Evolutionary conservation across 2,113 vertebrate genomes (phyloP).

Genomic region (Anolis carolinensis): DNA sequence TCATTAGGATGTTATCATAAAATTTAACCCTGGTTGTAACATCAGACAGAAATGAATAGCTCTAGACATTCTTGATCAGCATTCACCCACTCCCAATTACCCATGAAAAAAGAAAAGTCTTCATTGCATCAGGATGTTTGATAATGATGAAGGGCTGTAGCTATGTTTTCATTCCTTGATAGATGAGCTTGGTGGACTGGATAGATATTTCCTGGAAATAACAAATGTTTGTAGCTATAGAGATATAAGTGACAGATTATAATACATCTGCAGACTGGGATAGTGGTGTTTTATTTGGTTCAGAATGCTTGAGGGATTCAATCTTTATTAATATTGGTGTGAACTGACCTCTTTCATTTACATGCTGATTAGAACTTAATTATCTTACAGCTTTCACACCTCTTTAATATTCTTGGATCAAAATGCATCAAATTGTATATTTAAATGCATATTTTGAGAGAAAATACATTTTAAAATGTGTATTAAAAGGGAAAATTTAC

Average conservation of each 20-base stretch:
- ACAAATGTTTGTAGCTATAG: conserved; percentile 20
- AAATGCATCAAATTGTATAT: background rate
- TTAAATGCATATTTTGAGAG: background rate
- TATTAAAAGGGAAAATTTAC: background rate
- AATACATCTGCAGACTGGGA: background rate
- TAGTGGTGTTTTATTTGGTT: background rate
- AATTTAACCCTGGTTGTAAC: background rate
- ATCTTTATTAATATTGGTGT: background rate
- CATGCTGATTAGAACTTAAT: background rate
- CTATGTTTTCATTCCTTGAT: background rate
- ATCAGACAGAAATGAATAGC: background rate
- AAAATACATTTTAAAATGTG: background rate
- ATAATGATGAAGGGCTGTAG: conserved; percentile 7
- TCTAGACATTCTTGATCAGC: background rate
- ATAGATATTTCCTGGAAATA: conserved; percentile 25
- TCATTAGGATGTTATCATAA: background rate
- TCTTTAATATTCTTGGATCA: background rate
- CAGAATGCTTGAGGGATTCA: background rate
- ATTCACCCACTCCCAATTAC: background rate
- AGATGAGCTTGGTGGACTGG: background rate
- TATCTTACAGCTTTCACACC: background rate
- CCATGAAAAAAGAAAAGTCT: conserved; percentile 6
- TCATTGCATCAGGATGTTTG: conserved; percentile 1
- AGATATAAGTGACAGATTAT: conserved; percentile 17
- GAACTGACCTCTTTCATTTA: background rate